Evolutionary conservation across 2,888 invertebrate species (phyloP).

Genomic region (Dione juno): DNA sequence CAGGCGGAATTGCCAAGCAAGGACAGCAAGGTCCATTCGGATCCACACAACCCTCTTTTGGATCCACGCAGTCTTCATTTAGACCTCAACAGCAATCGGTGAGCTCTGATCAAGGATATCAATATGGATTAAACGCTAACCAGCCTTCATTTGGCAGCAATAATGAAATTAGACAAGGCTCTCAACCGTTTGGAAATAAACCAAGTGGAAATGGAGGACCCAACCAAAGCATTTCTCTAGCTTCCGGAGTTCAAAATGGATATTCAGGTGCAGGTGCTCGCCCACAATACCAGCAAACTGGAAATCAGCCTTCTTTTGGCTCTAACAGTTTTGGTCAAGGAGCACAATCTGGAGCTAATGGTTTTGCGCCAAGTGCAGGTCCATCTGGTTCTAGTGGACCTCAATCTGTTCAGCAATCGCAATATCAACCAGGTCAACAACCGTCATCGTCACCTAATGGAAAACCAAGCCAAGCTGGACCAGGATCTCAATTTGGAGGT

Average conservation of each 20-base stretch:
- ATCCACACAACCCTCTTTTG: neutral
- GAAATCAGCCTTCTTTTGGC: slow-evolving; percentile 33
- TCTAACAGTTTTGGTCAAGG: slow-evolving; percentile 33
- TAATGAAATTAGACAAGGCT: slow-evolving; percentile 11
- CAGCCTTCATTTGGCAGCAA: slow-evolving; percentile 22
- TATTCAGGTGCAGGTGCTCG: slow-evolving; percentile 7
- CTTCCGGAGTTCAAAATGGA: neutral
- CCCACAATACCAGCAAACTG: slow-evolving; percentile 29
- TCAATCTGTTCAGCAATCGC: slow-evolving; percentile 24
- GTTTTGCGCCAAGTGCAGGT: slow-evolving; percentile 28
- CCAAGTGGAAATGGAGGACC: slow-evolving; percentile 7
- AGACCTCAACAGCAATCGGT: slow-evolving; percentile 18
- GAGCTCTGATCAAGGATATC: slow-evolving; percentile 34
- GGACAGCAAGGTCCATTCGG: slow-evolving; percentile 10
- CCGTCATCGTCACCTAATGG: slow-evolving; percentile 41
- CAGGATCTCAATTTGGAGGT: slow-evolving; percentile 62
- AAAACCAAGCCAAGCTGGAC: slow-evolving; percentile 34
- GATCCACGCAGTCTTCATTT: slow-evolving; percentile 18
- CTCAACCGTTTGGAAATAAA: slow-evolving; percentile 4
- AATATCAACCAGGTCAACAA: slow-evolving; percentile 26
- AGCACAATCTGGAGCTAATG: slow-evolving; percentile 13
- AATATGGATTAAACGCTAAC: slow-evolving; percentile 36
- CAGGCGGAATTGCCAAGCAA: neutral
- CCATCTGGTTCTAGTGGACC: slow-evolving; percentile 27
- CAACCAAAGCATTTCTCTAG: neutral